Conservation (phyloP, 1,140 invertebrate species). For the Megalopta genalis region DNA sequence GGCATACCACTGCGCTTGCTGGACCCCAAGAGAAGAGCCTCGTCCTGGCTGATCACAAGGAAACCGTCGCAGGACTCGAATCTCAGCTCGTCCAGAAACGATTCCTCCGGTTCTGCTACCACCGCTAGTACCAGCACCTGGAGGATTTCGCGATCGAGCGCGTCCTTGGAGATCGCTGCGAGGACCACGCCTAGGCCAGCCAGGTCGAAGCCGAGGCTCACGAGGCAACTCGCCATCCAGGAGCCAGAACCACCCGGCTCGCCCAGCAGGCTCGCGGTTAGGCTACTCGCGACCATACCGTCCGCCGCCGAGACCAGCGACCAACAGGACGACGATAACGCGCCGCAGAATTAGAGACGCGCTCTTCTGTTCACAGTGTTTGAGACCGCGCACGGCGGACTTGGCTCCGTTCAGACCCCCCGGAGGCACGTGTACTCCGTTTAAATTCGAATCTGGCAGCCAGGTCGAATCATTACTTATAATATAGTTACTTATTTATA, state of each 20-base stretch:
- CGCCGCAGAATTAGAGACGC: slow-evolving; percentile 16
- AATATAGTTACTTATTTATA: no score
- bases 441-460: no score
- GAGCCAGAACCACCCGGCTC: slow-evolving; percentile 85
- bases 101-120: slow-evolving; percentile 91
- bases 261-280: slow-evolving; percentile 83
- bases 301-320: slow-evolving; percentile 90
- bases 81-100: slow-evolving; percentile 91
- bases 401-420: no score
- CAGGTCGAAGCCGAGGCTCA: slow-evolving; percentile 85
- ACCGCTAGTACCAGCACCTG: slow-evolving; percentile 93
- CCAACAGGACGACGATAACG: slow-evolving; percentile 84
- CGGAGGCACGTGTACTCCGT: no score
- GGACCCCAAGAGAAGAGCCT: slow-evolving; percentile 88
- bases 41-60: slow-evolving; percentile 92
- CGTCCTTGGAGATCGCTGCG: slow-evolving; percentile 75
- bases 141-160: slow-evolving; percentile 89
- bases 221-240: slow-evolving; percentile 87
- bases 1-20: slow-evolving; percentile 87
- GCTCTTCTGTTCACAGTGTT: no score
- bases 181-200: slow-evolving; percentile 68
- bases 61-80: slow-evolving; percentile 95
- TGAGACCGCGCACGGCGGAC: no score
- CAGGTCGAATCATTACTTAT: no score
- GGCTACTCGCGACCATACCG: slow-evolving; percentile 89